These are phyloP conservation scores for Papilio machaon DNA, from an alignment of 1,140 invertebrate genomes.

Conservation along the genomic window DNA sequence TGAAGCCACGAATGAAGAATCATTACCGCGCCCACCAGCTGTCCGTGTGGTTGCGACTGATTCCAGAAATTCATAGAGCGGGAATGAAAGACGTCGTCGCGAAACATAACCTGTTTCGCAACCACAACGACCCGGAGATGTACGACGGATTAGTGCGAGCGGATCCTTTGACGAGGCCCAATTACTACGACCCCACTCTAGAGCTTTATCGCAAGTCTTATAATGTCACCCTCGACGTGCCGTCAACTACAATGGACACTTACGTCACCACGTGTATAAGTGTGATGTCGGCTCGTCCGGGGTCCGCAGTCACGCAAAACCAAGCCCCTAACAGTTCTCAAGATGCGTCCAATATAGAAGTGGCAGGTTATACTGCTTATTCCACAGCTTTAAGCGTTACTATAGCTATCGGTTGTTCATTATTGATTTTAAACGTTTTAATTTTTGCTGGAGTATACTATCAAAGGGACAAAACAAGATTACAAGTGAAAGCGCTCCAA, in stretches of 20 bases:
- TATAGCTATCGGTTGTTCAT: slow-evolving; percentile 93
- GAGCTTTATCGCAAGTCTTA: slow-evolving; percentile 83
- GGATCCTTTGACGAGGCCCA: slow-evolving; percentile 86
- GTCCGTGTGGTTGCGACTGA: slow-evolving; percentile 95
- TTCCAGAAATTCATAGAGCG: slow-evolving; percentile 95
- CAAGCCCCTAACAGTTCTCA: slow-evolving; percentile 81
- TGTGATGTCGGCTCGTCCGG: slow-evolving; percentile 80
- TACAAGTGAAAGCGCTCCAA: slow-evolving; percentile 90
- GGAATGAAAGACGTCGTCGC: slow-evolving; percentile 94
- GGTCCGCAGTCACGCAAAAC: slow-evolving; percentile 76
- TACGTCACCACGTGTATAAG: slow-evolving; percentile 83
- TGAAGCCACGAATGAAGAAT: slow-evolving; percentile 95
- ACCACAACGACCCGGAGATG: slow-evolving; percentile 90
- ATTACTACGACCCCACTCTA: slow-evolving; percentile 73
- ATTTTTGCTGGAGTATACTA: slow-evolving; percentile 95
- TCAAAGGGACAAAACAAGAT: slow-evolving; percentile 90
- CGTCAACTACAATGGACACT: slow-evolving; percentile 83
- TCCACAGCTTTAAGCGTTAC: slow-evolving; percentile 93
- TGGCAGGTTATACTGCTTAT: slow-evolving; percentile 90
- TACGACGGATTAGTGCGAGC: slow-evolving; percentile 92
- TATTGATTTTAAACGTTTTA: slow-evolving; percentile 92
- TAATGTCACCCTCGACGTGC: slow-evolving; percentile 81
- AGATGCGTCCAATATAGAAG: slow-evolving; percentile 87
- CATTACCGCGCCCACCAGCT: slow-evolving; percentile 96
- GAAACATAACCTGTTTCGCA: slow-evolving; percentile 91